These are phyloP conservation scores for Pemphigus obesinymphae DNA, from an alignment of 1,140 invertebrate species.

Conservation along the genomic window DNA sequence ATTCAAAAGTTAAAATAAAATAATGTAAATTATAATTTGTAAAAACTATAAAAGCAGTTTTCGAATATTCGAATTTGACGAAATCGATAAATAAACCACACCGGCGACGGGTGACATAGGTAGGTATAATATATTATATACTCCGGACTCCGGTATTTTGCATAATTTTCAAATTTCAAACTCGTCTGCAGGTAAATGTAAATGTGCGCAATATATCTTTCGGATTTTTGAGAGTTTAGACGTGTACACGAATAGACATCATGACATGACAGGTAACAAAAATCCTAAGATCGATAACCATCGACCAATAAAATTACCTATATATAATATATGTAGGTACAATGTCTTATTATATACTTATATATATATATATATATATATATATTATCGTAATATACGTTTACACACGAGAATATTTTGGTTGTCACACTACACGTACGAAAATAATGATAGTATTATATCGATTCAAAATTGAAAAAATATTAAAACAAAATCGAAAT, in stretches of 20 bases:
- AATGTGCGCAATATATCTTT: background rate
- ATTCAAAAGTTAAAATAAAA: no score
- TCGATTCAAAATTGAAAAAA: no score
- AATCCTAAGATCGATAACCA: background rate
- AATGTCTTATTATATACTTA: no score
- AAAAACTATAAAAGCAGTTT: no score
- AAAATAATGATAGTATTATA: no score
- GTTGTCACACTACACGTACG: no score
- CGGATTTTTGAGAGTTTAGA: background rate
- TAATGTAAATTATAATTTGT: no score
- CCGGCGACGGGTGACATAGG: background rate
- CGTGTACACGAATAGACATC: background rate
- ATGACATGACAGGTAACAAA: slow-evolving; percentile 5
- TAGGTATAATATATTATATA: background rate
- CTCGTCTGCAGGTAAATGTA: background rate
- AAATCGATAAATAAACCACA: background rate
- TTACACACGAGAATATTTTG: no score
- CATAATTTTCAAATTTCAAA: slow-evolving; percentile 16
- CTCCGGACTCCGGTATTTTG: background rate
- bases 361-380: no score
- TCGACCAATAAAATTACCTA: slow-evolving; percentile 1
- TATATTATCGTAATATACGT: no score
- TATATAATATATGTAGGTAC: background rate
- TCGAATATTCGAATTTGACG: background rate
- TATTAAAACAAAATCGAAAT: no score